These are phyloP conservation scores for Epinotia demarniana DNA, from an alignment of 2,888 invertebrate species.

Conservation along the genomic window DNA sequence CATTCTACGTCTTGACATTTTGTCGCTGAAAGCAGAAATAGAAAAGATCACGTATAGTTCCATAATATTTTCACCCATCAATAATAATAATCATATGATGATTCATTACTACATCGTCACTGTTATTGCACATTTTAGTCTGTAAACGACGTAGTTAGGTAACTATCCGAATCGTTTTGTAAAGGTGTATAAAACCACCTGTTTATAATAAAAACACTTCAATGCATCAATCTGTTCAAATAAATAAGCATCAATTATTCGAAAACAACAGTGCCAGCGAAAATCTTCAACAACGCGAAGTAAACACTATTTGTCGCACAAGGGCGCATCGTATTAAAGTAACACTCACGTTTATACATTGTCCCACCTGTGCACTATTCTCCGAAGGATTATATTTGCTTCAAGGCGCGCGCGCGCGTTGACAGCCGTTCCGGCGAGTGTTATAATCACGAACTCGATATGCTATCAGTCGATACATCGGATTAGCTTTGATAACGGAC, in stretches of 20 bases:
- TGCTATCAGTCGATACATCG: conserved; percentile 32
- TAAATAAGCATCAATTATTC: neutral
- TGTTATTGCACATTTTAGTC: neutral
- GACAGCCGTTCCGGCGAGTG: conserved; percentile 3
- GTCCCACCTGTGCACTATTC: conserved; percentile 7
- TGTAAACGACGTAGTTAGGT: too few relatives aligned
- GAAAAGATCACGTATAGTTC: neutral
- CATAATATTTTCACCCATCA: neutral
- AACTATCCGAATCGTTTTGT: neutral
- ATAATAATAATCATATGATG: neutral
- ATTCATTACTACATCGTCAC: neutral
- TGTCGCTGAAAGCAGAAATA: too few relatives aligned
- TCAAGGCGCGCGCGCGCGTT: neutral
- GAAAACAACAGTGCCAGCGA: neutral
- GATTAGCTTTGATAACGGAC: conserved; percentile 29
- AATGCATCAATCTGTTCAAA: neutral
- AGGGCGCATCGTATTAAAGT: neutral
- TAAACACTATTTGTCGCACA: neutral
- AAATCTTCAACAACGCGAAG: neutral
- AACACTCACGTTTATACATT: conserved; percentile 41
- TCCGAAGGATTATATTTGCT: conserved; percentile 23
- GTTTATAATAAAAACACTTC: too few relatives aligned
- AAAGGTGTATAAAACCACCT: neutral
- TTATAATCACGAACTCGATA: conserved; percentile 27
- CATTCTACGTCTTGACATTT: neutral